Evolutionary conservation across 2,888 invertebrate genomes (phyloP).

Genomic region (Alviniconcha strummeri): DNA sequence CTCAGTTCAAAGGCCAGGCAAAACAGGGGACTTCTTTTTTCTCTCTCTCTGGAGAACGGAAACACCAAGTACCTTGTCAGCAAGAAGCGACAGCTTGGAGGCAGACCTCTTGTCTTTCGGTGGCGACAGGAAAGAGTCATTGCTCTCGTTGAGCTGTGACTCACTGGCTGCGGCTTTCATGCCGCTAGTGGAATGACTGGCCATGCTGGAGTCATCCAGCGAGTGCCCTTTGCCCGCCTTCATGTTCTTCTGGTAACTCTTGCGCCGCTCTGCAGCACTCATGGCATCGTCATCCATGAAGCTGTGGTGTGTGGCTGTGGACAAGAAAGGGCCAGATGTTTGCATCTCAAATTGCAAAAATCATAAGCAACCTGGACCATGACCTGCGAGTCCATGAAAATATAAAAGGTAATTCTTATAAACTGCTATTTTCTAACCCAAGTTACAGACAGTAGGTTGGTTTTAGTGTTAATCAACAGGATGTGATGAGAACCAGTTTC

Average conservation of each 20-base stretch:
- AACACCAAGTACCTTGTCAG: constrained; percentile 55
- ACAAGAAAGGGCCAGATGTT: neutral
- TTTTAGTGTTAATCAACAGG: too few relatives aligned
- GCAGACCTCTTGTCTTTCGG: constrained; percentile 79
- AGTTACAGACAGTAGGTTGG: too few relatives aligned
- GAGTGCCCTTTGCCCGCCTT: constrained; percentile 59
- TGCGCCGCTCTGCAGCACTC: constrained; percentile 52
- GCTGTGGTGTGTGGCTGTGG: constrained; percentile 85
- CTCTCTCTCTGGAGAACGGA: neutral
- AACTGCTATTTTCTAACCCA: too few relatives aligned
- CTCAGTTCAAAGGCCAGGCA: too few relatives aligned
- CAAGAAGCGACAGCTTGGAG: constrained; percentile 65
- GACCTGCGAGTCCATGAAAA: too few relatives aligned
- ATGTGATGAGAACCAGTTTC: too few relatives aligned
- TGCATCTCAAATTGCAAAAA: too few relatives aligned
- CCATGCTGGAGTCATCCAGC: constrained; percentile 72
- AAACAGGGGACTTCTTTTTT: too few relatives aligned
- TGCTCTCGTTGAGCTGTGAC: constrained; percentile 57
- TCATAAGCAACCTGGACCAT: too few relatives aligned
- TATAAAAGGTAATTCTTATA: too few relatives aligned
- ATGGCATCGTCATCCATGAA: constrained; percentile 85
- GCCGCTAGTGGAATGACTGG: constrained; percentile 50
- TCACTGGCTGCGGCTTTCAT: constrained; percentile 64
- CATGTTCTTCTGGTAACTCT: constrained; percentile 56
- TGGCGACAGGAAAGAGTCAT: constrained; percentile 76